A percentile compares a stretch with the other conserved stretches of the same genome.
These are phyloP conservation scores for Meloidogyne hapla DNA, from an alignment of 1,140 invertebrate species.

Conservation along the genomic window DNA sequence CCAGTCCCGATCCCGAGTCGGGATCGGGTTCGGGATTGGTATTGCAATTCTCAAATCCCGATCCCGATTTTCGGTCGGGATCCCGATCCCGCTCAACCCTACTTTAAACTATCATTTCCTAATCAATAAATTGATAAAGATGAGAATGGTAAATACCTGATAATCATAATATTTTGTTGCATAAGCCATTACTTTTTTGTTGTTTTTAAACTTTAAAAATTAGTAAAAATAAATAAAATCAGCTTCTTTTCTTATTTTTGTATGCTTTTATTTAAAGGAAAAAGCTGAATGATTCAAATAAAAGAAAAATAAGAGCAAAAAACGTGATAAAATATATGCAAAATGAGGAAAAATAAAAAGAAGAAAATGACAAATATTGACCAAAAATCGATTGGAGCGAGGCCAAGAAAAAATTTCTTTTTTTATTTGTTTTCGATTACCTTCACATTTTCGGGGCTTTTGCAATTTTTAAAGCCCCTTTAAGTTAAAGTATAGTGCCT, in stretches of 20 bases:
- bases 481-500: neutral
- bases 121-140: conserved; percentile 1
- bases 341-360: neutral
- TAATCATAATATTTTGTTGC: conserved; percentile 39
- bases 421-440: conserved; percentile 1
- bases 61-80: no score
- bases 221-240: neutral
- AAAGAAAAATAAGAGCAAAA: neutral
- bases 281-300: neutral
- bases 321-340: neutral
- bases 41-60: no score
- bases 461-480: neutral
- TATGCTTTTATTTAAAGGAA: neutral
- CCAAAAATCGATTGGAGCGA: conserved; percentile 25
- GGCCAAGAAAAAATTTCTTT: conserved; percentile 14
- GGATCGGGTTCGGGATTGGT: no score
- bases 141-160: no score
- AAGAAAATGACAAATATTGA: neutral
- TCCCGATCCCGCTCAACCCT: no score
- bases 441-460: conserved; percentile 2
- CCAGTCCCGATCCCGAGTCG: no score
- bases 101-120: no score
- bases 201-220: neutral
- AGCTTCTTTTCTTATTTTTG: neutral
- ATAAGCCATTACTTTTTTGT: conserved; percentile 26